phyloP scores from a whole-genome alignment of 1,140 invertebrate genomes.

The Lanistes nyassanus region DNA sequence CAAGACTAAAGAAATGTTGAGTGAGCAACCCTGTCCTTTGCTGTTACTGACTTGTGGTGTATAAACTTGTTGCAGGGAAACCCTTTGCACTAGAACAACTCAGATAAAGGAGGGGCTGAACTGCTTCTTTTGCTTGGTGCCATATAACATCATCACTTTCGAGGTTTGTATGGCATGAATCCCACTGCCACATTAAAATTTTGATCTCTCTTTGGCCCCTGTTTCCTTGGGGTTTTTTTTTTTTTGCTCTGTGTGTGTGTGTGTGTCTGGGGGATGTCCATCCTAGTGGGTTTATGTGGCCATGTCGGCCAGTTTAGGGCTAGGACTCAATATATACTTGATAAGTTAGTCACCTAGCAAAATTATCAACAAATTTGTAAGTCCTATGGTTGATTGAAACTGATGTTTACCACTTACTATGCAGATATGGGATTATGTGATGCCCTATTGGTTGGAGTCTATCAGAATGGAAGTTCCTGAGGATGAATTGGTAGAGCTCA shows the following conservation, averaged over 20 bases:
- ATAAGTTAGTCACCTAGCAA: too few species aligned
- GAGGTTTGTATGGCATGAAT: conserved; percentile 71
- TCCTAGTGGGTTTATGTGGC: neutral
- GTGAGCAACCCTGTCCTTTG: too few species aligned
- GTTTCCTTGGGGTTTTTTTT: neutral
- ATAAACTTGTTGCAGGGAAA: conserved; percentile 75
- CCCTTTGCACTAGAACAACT: conserved; percentile 86
- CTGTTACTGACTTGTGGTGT: too few species aligned
- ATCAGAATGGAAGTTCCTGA: conserved; percentile 94
- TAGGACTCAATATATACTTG: too few species aligned
- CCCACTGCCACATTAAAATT: neutral
- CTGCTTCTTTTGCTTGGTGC: conserved; percentile 92
- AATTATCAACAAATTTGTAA: too few species aligned
- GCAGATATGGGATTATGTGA: conserved; percentile 92
- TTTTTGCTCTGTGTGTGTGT: neutral
- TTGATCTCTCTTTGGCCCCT: neutral
- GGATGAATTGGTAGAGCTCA: conserved; percentile 89
- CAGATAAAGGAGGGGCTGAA: conserved; percentile 88
- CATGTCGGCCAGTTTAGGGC: neutral
- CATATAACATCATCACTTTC: conserved; percentile 95
- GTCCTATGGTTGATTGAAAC: neutral
- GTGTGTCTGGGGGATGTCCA: neutral
- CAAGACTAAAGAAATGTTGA: too few species aligned
- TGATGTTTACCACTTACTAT: conserved; percentile 21
- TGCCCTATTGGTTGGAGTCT: conserved; percentile 98